phyloP scores from a whole-genome alignment of 1,140 invertebrate species.

The Nylanderia fulva region DNA sequence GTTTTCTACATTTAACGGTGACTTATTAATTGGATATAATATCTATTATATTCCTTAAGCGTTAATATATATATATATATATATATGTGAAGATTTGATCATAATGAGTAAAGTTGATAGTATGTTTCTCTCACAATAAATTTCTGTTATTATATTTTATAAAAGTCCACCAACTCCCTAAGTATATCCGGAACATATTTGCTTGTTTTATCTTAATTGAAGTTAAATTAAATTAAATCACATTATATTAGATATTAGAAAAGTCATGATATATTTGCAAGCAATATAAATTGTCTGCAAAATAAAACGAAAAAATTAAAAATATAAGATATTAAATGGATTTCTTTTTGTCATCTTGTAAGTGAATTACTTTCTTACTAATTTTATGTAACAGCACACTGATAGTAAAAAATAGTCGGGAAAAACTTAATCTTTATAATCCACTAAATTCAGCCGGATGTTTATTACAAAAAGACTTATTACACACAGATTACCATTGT shows the following conservation, averaged over 20 bases:
- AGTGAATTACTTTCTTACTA: not conserved
- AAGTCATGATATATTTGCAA: not conserved
- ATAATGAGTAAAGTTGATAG: no score
- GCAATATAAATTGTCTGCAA: not conserved
- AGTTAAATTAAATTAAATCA: not conserved
- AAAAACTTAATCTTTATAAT: slow-evolving; percentile 13
- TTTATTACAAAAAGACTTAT: slow-evolving; percentile 32
- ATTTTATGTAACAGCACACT: not conserved
- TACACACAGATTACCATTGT: not conserved
- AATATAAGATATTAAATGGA: not conserved
- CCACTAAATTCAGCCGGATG: slow-evolving; percentile 26
- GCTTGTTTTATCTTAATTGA: not conserved
- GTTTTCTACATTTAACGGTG: no score
- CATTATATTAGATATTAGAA: not conserved
- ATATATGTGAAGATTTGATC: no score
- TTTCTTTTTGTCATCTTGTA: no score
- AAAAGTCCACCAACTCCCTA: no score
- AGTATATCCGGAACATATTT: no score
- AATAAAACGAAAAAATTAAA: no score
- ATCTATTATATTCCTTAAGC: no score
- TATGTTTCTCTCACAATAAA: no score
- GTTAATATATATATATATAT: no score
- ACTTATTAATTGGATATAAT: no score
- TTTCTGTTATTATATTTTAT: no score
- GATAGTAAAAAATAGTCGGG: not conserved